Evolutionary conservation across 2,888 invertebrate species (phyloP).

Genomic region (Tetanocera ferruginea): DNA sequence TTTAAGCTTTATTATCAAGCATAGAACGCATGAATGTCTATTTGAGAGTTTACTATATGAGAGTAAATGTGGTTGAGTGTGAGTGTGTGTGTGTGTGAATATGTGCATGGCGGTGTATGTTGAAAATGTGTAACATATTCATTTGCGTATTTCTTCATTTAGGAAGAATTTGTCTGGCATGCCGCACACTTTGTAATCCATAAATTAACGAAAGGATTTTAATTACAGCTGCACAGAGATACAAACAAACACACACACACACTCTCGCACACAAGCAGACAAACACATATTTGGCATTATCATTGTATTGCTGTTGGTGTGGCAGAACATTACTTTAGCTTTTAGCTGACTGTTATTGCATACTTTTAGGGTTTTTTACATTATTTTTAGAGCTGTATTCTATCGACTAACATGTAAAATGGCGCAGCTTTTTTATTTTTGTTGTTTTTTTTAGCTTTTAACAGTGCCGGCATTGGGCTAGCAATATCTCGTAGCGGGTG

Average conservation of each 20-base stretch:
- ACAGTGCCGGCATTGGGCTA: not conserved
- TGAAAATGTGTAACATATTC: slow-evolving; percentile 12
- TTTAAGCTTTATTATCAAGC: too few relatives aligned
- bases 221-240: slow-evolving; percentile 54
- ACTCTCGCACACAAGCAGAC: not conserved
- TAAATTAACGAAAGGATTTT: slow-evolving; percentile 64
- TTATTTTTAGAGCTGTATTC: not conserved
- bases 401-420: slow-evolving; percentile 1
- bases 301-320: not conserved
- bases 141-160: slow-evolving; percentile 23
- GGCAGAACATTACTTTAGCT: not conserved
- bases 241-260: not conserved
- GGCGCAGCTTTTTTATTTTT: not conserved
- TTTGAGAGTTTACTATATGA: too few relatives aligned
- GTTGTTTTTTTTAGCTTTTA: not conserved
- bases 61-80: not conserved
- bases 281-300: too few relatives aligned
- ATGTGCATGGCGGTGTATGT: not conserved
- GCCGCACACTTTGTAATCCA: slow-evolving; percentile 52
- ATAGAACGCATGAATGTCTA: not conserved
- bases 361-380: not conserved
- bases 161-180: not conserved
- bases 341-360: not conserved
- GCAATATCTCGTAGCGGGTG: not conserved
- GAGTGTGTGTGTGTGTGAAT: not conserved